A percentile compares a stretch with the other conserved stretches of the same genome.
These are phyloP conservation scores for Machimus rusticus DNA, from an alignment of 2,888 invertebrate genomes.

Conservation along the genomic window DNA sequence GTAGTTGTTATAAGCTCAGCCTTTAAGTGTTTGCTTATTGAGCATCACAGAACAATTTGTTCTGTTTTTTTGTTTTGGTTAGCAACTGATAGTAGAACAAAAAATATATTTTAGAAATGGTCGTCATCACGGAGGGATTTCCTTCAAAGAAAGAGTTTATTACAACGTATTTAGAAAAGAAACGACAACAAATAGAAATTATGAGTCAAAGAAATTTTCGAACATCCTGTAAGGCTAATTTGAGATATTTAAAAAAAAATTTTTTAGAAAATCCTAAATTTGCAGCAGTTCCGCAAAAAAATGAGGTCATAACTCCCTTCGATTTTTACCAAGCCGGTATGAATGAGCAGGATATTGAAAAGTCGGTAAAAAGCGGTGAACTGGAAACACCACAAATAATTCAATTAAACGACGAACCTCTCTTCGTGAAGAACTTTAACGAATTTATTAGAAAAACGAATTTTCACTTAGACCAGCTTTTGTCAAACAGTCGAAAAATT, in stretches of 20 bases:
- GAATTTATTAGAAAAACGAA: slow-evolving; percentile 10
- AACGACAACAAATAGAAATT: slow-evolving; percentile 36
- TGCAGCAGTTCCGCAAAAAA: not conserved
- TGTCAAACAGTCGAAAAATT: not conserved
- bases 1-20: not conserved
- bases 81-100: not conserved
- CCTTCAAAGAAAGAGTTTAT: slow-evolving; percentile 39
- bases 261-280: not conserved
- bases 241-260: not conserved
- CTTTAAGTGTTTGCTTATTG: not conserved
- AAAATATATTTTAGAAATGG: slow-evolving; percentile 27
- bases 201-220: slow-evolving; percentile 31
- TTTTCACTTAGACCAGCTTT: not conserved
- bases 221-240: slow-evolving; percentile 31
- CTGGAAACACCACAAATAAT: not conserved
- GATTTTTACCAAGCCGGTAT: not conserved
- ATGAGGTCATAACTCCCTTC: not conserved
- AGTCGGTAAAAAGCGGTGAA: not conserved
- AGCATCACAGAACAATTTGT: not conserved
- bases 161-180: slow-evolving; percentile 34
- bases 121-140: slow-evolving; percentile 41
- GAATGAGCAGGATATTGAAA: not conserved
- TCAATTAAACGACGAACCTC: not conserved
- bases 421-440: not conserved
- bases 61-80: not conserved